Evolutionary conservation across 1,140 invertebrate species (phyloP).

Genomic region (Rhopalosiphum padi): DNA sequence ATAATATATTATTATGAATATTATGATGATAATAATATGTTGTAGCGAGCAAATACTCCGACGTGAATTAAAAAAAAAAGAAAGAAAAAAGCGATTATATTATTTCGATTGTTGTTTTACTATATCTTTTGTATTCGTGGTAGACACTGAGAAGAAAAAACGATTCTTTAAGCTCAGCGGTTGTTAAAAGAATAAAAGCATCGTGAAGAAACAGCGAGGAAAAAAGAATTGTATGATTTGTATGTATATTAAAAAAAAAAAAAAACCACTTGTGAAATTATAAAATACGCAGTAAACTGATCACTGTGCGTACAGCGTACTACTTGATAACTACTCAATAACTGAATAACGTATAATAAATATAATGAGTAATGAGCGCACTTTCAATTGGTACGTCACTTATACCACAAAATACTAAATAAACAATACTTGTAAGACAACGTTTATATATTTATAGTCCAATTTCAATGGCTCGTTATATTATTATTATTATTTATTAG

Average conservation of each 20-base stretch:
- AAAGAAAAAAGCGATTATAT: neutral
- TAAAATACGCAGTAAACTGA: constrained; percentile 17
- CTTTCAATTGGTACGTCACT: constrained; percentile 18
- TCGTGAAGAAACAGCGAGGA: neutral
- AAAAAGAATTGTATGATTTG: neutral
- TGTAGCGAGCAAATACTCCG: neutral
- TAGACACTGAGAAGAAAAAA: neutral
- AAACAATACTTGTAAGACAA: constrained; percentile 11
- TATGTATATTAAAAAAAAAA: neutral
- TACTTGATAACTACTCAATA: neutral
- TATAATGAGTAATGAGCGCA: neutral
- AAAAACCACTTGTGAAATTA: constrained; percentile 16
- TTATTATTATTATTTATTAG: neutral
- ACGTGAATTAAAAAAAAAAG: neutral
- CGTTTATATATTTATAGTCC: neutral
- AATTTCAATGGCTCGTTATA: neutral
- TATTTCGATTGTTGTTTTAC: constrained; percentile 9
- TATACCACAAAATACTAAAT: neutral
- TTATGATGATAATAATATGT: neutral
- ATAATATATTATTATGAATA: neutral
- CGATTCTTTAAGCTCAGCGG: neutral
- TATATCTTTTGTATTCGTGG: neutral
- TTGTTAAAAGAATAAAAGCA: neutral
- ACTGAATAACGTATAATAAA: neutral
- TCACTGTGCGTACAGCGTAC: neutral